Evolutionary conservation across 2,888 invertebrate species (phyloP).

Genomic region (Machimus atricapillus): DNA sequence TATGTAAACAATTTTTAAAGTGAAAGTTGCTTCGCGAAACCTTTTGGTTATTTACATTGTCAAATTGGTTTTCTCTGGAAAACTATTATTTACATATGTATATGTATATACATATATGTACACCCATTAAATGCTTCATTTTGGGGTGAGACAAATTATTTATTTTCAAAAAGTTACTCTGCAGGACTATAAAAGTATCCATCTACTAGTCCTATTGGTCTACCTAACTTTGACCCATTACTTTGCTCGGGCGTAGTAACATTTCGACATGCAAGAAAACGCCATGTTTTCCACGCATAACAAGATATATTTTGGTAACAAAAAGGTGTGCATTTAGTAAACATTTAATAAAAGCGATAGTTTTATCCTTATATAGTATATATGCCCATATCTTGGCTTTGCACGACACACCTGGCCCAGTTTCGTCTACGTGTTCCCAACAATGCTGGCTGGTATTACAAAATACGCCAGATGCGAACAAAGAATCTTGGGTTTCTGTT

Average conservation of each 20-base stretch:
- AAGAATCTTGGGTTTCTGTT: slow-evolving; percentile 18
- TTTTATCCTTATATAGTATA: slow-evolving; percentile 3
- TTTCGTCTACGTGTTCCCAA: neutral
- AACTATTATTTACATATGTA: too few relatives aligned
- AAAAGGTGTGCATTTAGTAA: neutral
- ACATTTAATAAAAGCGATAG: neutral
- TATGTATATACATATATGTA: too few relatives aligned
- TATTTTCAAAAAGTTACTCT: too few relatives aligned
- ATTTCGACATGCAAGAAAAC: neutral
- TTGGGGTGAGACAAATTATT: too few relatives aligned
- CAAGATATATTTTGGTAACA: neutral
- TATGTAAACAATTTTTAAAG: too few relatives aligned
- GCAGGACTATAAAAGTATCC: neutral
- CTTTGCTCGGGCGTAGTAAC: neutral
- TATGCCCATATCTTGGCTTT: neutral
- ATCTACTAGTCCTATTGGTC: neutral
- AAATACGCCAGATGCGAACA: neutral
- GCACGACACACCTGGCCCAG: neutral
- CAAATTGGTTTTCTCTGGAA: too few relatives aligned
- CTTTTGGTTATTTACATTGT: too few relatives aligned
- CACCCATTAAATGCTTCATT: too few relatives aligned
- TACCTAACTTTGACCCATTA: neutral
- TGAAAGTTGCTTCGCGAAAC: too few relatives aligned
- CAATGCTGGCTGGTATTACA: neutral
- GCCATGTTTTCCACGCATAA: neutral